phyloP scores from a whole-genome alignment of 2,113 vertebrate species.

The Pholis gunnellus region DNA sequence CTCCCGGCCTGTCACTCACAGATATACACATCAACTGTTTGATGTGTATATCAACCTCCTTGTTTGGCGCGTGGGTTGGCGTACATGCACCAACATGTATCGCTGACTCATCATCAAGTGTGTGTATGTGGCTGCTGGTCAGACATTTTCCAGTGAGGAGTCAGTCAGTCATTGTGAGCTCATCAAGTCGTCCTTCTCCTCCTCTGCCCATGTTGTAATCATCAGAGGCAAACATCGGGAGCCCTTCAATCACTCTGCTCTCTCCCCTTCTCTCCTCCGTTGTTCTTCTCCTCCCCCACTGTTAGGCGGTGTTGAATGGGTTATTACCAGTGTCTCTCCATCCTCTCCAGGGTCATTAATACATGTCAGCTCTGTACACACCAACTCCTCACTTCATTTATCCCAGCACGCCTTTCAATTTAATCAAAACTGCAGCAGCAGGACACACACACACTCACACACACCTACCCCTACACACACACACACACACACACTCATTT shows the following conservation, averaged over 20 bases:
- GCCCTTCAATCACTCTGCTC: neutral
- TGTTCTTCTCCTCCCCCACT: neutral
- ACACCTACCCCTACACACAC: no score
- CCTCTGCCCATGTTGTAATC: neutral
- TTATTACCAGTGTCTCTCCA: constrained; percentile 74
- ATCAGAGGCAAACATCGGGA: constrained; percentile 23
- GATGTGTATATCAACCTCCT: neutral
- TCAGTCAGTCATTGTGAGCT: constrained; percentile 14
- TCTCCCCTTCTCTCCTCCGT: neutral
- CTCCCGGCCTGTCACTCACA: neutral
- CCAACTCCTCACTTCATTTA: constrained; percentile 84
- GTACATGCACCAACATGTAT: neutral
- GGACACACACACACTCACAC: constrained; percentile 23
- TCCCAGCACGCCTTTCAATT: constrained; percentile 82
- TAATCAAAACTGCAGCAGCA: constrained; percentile 86
- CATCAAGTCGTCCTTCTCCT: neutral
- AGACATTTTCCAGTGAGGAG: neutral
- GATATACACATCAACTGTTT: neutral
- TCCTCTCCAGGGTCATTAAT: constrained; percentile 75
- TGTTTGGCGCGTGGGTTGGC: neutral
- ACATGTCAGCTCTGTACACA: constrained; percentile 78
- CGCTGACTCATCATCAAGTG: neutral
- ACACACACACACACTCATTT: constrained; percentile 51
- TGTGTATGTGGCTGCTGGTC: neutral
- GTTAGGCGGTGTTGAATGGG: constrained; percentile 48